Conservation (phyloP, 2,797 vertebrate species). For the Diglossa cyanea region DNA sequence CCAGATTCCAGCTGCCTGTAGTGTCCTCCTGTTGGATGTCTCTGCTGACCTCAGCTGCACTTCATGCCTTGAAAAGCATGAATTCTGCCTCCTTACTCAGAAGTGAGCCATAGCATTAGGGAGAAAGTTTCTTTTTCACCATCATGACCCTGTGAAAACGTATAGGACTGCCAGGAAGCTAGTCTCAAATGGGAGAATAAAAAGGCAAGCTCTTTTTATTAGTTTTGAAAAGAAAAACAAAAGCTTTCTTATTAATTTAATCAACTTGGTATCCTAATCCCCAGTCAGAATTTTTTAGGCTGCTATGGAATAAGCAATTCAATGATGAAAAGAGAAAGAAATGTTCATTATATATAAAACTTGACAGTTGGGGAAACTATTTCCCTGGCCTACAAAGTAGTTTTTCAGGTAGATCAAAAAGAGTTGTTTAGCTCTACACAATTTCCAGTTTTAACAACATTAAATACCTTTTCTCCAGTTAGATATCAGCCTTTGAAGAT, state of each 20-base stretch:
- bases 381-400: slow-evolving; percentile 30
- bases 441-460: slow-evolving; percentile 59
- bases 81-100: background rate
- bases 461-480: slow-evolving; percentile 52
- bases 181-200: background rate
- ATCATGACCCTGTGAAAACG: background rate
- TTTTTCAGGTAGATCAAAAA: slow-evolving; percentile 56
- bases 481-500: slow-evolving; percentile 64
- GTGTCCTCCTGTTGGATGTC: background rate
- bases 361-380: slow-evolving; percentile 43
- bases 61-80: background rate
- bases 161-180: background rate
- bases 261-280: background rate
- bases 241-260: slow-evolving; percentile 13
- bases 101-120: background rate
- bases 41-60: background rate
- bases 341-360: background rate
- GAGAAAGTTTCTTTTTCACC: background rate
- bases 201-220: background rate
- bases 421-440: slow-evolving; percentile 43
- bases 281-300: background rate
- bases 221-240: slow-evolving; percentile 40
- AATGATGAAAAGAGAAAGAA: slow-evolving; percentile 33
- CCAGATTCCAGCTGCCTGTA: background rate
- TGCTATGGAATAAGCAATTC: background rate